Conservation (phyloP, 2,888 invertebrate genomes). For the Euplagia quadripunctaria region DNA sequence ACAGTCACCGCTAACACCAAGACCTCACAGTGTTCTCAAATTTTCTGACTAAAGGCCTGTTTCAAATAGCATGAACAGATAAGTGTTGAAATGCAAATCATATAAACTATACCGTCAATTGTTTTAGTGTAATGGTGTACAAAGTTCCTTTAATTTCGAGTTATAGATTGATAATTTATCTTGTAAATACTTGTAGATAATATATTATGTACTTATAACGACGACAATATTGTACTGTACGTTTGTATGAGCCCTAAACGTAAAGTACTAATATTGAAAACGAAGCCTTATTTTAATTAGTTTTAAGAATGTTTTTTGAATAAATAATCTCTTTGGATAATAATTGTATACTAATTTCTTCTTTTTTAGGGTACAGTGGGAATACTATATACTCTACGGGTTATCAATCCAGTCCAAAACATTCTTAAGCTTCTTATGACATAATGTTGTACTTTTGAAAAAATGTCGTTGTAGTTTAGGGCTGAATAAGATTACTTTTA, state of each 20-base stretch:
- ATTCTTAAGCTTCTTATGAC: too few species aligned
- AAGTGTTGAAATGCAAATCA: conserved; percentile 76
- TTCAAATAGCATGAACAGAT: conserved; percentile 80
- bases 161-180: conserved; percentile 51
- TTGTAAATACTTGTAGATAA: conserved; percentile 50
- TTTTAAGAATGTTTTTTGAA: conserved; percentile 62
- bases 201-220: conserved; percentile 41
- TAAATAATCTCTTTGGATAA: conserved; percentile 57
- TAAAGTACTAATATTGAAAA: conserved; percentile 67
- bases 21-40: conserved; percentile 85
- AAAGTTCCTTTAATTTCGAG: conserved; percentile 69
- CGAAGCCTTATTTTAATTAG: conserved; percentile 51
- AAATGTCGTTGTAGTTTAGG: too few species aligned
- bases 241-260: conserved; percentile 86
- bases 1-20: conserved; percentile 81
- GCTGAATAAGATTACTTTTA: too few species aligned
- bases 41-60: conserved; percentile 86
- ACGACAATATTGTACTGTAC: conserved; percentile 68
- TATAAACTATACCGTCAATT: conserved; percentile 74
- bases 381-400: background rate
- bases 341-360: conserved; percentile 8
- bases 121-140: conserved; percentile 65
- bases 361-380: background rate
- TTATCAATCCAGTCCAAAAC: too few species aligned
- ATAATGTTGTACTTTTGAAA: too few species aligned